These are phyloP conservation scores for Chelonoidis abingdonii DNA, from an alignment of 2,113 vertebrate species.

Conservation along the genomic window DNA sequence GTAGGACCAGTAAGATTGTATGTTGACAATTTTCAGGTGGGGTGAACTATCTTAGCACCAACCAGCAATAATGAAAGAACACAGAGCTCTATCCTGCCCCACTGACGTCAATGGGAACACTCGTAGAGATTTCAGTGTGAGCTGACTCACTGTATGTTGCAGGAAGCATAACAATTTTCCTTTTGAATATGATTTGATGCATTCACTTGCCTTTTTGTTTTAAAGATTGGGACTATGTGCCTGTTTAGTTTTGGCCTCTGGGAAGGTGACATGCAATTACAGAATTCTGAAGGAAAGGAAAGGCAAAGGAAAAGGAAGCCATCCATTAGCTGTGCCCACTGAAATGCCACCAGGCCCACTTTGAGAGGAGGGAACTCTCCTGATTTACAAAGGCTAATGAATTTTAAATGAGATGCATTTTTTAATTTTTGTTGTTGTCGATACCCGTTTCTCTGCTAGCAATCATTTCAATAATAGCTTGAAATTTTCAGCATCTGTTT, in stretches of 20 bases:
- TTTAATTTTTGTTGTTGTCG: conserved; percentile 64
- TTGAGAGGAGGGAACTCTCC: conserved; percentile 23
- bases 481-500: conserved; percentile 62
- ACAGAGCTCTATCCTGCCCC: not conserved
- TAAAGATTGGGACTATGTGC: fast-evolving
- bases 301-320: not conserved
- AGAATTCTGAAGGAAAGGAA: not conserved
- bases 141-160: not conserved
- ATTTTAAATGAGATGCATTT: conserved; percentile 64
- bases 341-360: not conserved
- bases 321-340: not conserved
- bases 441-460: conserved; percentile 54
- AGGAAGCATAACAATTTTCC: not conserved
- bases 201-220: fast-evolving
- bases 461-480: conserved; percentile 62
- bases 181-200: not conserved
- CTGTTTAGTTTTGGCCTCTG: fast-evolving
- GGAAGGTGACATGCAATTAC: not conserved
- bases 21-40: not conserved
- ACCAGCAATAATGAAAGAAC: not conserved
- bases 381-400: conserved; percentile 68
- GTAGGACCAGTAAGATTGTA: not conserved
- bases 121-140: not conserved
- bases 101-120: not conserved
- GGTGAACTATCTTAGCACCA: not conserved